A percentile compares a stretch with the other conserved stretches of the same genome.
These are phyloP conservation scores for Matsumurasca onukii DNA, from an alignment of 1,140 invertebrate species.

Conservation along the genomic window DNA sequence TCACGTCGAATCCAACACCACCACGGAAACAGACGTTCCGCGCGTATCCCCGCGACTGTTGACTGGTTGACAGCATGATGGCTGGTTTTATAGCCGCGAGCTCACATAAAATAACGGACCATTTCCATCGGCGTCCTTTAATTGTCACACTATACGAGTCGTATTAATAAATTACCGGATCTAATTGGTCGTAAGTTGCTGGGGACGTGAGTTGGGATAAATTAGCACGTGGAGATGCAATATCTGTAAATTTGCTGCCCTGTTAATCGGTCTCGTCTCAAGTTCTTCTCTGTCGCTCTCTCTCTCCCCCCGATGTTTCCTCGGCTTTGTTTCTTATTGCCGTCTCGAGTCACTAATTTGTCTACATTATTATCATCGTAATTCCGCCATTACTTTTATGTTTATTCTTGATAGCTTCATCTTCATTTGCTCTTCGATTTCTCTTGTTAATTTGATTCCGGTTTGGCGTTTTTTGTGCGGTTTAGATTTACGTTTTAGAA, in stretches of 20 bases:
- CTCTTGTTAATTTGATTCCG: too few species aligned
- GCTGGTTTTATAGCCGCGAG: neutral
- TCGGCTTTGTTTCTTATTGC: constrained; percentile 18
- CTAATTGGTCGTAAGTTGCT: constrained; percentile 14
- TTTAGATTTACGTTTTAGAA: too few species aligned
- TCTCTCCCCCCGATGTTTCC: too few species aligned
- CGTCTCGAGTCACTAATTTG: neutral
- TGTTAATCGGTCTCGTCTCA: neutral
- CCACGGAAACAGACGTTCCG: neutral
- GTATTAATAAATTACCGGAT: constrained; percentile 16
- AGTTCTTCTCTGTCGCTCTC: too few species aligned
- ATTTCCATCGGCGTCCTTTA: constrained; percentile 1
- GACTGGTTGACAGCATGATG: neutral
- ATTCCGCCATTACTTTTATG: neutral
- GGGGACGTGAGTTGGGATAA: neutral
- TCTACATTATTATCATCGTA: constrained; percentile 13
- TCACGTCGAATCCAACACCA: too few species aligned
- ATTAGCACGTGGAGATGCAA: neutral
- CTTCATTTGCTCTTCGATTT: too few species aligned
- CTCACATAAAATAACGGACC: constrained; percentile 15
- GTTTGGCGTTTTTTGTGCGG: too few species aligned
- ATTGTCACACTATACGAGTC: constrained; percentile 12
- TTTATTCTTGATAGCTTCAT: too few species aligned
- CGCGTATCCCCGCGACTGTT: too few species aligned
- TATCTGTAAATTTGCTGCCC: constrained; percentile 17